phyloP scores from a whole-genome alignment of 2,888 invertebrate species.

The Chrysolina americana region DNA sequence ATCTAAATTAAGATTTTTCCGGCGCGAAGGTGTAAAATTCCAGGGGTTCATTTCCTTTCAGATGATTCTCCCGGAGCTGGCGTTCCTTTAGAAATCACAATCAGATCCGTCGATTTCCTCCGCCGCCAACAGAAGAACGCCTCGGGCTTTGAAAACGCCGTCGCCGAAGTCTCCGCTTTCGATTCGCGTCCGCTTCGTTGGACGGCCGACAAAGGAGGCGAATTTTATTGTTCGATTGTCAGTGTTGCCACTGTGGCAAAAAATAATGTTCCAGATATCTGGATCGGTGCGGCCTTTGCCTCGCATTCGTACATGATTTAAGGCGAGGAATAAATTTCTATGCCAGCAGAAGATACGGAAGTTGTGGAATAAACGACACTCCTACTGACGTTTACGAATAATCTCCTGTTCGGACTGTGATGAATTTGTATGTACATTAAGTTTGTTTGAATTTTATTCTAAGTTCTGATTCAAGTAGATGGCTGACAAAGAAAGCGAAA shows the following conservation, averaged over 20 bases:
- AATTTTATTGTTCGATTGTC: conserved; percentile 51
- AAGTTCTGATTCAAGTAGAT: too few species aligned
- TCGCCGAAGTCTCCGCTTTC: conserved; percentile 45
- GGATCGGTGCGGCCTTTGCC: neutral
- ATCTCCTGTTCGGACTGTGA: too few species aligned
- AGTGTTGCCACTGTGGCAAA: conserved; percentile 37
- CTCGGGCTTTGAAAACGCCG: conserved; percentile 33
- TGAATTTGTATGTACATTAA: too few species aligned
- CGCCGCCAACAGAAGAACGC: conserved; percentile 20
- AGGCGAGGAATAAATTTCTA: neutral
- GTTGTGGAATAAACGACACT: neutral
- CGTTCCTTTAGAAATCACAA: conserved; percentile 27
- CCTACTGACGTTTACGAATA: too few species aligned
- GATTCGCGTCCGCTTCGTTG: conserved; percentile 47
- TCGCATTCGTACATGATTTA: neutral
- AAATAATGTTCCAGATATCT: conserved; percentile 6
- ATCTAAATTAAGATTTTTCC: conserved; percentile 12
- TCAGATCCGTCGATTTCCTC: conserved; percentile 25
- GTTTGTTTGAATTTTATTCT: too few species aligned
- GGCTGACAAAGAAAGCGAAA: too few species aligned
- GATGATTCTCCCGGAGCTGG: neutral
- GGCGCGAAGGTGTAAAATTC: conserved; percentile 7
- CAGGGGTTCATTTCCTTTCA: conserved; percentile 28
- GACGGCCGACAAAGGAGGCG: conserved; percentile 47
- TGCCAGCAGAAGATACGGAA: neutral